Conservation (phyloP, 1,140 invertebrate genomes). For the Drosophila pseudoananassae region DNA sequence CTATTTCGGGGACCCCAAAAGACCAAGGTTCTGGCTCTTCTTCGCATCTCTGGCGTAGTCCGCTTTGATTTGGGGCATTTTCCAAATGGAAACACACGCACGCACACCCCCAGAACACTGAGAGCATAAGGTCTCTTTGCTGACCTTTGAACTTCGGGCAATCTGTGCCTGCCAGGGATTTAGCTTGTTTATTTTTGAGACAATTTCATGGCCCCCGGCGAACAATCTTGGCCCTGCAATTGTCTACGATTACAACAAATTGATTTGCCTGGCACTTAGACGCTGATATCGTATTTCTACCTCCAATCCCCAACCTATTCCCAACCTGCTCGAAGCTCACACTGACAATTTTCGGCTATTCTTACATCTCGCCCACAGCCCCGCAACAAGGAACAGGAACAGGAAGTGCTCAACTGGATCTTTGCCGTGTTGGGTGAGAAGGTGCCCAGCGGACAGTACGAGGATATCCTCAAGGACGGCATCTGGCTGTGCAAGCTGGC, state of each 20-base stretch:
- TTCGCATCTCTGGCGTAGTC: slow-evolving; percentile 3
- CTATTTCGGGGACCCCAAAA: slow-evolving; percentile 35
- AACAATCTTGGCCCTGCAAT: slow-evolving; percentile 24
- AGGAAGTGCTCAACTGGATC: slow-evolving; percentile 96
- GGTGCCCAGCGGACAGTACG: slow-evolving; percentile 92
- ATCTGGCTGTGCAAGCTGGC: slow-evolving; percentile 96
- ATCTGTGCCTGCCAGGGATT: slow-evolving; percentile 14
- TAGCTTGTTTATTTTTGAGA: slow-evolving; percentile 47
- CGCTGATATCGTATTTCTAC: slow-evolving; percentile 52
- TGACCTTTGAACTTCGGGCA: slow-evolving; percentile 42
- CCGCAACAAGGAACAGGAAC: slow-evolving; percentile 96
- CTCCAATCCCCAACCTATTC: slow-evolving; percentile 16
- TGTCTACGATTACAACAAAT: slow-evolving; percentile 60
- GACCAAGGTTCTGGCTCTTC: slow-evolving; percentile 8
- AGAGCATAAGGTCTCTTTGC: slow-evolving; percentile 16
- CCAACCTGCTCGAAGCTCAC: not conserved
- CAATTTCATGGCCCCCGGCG: slow-evolving; percentile 22
- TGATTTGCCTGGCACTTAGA: slow-evolving; percentile 57
- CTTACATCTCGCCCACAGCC: slow-evolving; percentile 85
- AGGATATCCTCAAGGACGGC: slow-evolving; percentile 96
- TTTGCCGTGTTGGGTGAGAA: slow-evolving; percentile 94
- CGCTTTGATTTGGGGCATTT: slow-evolving; percentile 42
- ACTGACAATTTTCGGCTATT: slow-evolving; percentile 8
- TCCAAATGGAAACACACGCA: slow-evolving; percentile 38
- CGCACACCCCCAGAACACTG: slow-evolving; percentile 5